Conservation (phyloP, 2,113 vertebrate species). For the Pterocles orientalis region DNA sequence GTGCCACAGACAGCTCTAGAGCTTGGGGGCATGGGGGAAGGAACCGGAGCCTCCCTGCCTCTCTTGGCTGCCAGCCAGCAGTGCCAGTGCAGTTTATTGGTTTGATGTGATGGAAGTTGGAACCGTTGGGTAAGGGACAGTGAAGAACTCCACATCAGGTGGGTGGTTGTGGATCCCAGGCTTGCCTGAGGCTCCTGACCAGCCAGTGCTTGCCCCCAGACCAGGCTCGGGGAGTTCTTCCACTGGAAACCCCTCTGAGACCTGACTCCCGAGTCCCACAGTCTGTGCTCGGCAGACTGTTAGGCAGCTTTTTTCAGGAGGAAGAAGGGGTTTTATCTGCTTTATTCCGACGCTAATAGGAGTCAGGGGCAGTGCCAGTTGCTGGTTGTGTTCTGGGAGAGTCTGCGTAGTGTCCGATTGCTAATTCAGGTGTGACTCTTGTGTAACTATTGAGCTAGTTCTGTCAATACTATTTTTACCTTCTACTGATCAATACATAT, state of each 20-base stretch:
- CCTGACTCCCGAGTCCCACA: background rate
- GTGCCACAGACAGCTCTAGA: background rate
- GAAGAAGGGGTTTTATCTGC: background rate
- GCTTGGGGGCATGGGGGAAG: background rate
- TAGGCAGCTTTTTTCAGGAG: background rate
- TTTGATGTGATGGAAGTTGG: background rate
- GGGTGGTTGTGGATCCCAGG: background rate
- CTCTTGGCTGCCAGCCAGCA: background rate
- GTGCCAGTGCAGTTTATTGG: accelerated
- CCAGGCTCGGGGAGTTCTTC: background rate
- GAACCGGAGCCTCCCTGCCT: background rate
- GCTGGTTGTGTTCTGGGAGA: background rate
- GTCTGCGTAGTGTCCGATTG: background rate
- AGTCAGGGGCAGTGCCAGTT: background rate
- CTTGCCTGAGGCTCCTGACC: background rate
- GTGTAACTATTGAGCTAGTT: background rate
- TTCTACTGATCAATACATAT: background rate
- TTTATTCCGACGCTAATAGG: background rate
- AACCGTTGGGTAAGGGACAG: background rate
- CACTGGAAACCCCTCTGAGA: background rate
- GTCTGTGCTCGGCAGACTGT: background rate
- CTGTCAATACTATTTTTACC: background rate
- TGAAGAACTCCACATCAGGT: accelerated
- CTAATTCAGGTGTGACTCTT: background rate
- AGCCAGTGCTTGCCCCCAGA: background rate